A percentile compares a stretch with the other conserved stretches of the same genome.
phyloP scores from a whole-genome alignment of 1,140 invertebrate genomes.

The Brachionus asplanchnoidis region DNA sequence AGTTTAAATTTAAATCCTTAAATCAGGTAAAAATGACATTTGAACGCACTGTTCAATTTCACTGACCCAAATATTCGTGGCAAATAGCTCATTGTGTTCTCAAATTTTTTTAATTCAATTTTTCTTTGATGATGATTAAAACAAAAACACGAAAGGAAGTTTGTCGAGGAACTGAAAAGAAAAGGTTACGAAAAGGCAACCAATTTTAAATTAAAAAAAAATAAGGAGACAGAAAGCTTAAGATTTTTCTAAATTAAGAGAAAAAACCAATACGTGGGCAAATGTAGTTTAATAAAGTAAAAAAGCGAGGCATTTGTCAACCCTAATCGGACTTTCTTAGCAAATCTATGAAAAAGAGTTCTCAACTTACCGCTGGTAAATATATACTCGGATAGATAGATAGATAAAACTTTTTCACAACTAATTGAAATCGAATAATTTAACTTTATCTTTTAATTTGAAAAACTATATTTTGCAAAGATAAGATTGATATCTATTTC shows the following conservation, averaged over 20 bases:
- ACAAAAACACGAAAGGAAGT: not conserved
- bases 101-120: not conserved
- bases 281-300: not conserved
- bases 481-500: not conserved
- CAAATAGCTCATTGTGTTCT: not conserved
- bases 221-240: not conserved
- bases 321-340: not conserved
- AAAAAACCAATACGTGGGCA: not conserved
- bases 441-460: not conserved
- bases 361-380: not conserved
- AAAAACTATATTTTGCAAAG: not conserved
- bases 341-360: not conserved
- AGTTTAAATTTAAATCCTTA: constrained; percentile 7
- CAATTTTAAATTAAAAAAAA: not conserved
- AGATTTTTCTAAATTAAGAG: not conserved
- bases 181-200: not conserved
- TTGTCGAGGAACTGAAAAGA: not conserved
- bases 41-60: not conserved
- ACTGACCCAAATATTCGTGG: not conserved
- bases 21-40: not conserved
- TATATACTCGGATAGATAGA: not conserved
- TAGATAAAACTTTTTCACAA: not conserved
- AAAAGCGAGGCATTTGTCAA: not conserved
- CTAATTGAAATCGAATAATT: not conserved
- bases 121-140: not conserved